phyloP scores from a whole-genome alignment of 2,888 invertebrate genomes.

The Chalcis sispes region DNA sequence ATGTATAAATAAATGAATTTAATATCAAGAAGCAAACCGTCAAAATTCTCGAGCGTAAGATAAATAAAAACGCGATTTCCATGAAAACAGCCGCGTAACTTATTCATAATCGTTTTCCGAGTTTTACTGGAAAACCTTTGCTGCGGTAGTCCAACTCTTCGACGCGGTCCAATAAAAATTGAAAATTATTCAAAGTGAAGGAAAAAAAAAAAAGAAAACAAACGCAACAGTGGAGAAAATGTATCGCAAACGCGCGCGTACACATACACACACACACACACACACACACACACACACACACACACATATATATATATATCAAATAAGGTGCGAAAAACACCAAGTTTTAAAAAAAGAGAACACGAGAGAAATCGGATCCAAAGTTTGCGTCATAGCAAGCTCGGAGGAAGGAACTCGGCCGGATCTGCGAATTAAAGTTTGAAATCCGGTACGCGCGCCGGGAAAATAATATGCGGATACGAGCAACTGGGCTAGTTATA shows the following conservation, averaged over 20 bases:
- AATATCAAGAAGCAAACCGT: too few species aligned
- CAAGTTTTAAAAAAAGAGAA: conserved; percentile 9
- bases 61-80: neutral
- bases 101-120: neutral
- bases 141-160: too few species aligned
- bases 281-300: neutral
- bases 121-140: neutral
- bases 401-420: conserved; percentile 27
- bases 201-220: too few species aligned
- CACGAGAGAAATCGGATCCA: conserved; percentile 49
- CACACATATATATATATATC: neutral
- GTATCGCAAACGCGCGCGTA: neutral
- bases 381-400: conserved; percentile 40
- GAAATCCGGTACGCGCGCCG: conserved; percentile 62
- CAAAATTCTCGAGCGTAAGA: too few species aligned
- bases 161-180: conserved; percentile 24
- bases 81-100: neutral
- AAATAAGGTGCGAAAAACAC: conserved; percentile 10
- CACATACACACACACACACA: neutral
- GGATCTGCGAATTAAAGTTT: conserved; percentile 66
- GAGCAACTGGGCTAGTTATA: conserved; percentile 31
- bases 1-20: too few species aligned
- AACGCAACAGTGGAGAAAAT: neutral
- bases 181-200: conserved; percentile 45
- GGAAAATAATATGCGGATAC: conserved; percentile 66